Conservation (phyloP, 2,113 vertebrate genomes). For the Cheilinus undulatus region DNA sequence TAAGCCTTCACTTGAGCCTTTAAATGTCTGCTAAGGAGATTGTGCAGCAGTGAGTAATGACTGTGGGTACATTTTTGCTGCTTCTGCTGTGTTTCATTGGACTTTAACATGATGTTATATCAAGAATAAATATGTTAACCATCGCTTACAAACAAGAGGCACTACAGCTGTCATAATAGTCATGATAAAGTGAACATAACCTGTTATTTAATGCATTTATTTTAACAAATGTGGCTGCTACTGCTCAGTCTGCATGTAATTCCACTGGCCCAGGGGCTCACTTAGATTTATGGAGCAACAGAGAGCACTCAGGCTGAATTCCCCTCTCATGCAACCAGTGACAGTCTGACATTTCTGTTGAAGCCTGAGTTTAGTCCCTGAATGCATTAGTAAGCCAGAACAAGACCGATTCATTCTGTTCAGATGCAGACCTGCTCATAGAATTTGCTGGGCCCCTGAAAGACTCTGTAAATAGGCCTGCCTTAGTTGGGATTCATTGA, state of each 20-base stretch:
- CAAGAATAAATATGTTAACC: not conserved
- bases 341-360: constrained; percentile 1
- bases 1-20: constrained; percentile 35
- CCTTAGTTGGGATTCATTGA: too few relatives aligned
- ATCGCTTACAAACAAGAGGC: not conserved
- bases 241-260: not conserved
- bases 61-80: not conserved
- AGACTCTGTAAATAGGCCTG: too few relatives aligned
- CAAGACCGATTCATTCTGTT: not conserved
- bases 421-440: too few relatives aligned
- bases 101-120: constrained; percentile 2
- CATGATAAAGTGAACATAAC: not conserved
- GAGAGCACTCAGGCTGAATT: constrained; percentile 9
- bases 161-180: not conserved
- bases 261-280: not conserved
- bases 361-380: not conserved
- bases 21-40: constrained; percentile 37
- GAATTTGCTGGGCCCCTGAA: too few relatives aligned
- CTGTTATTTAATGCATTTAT: not conserved
- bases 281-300: constrained; percentile 9
- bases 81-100: not conserved
- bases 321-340: not conserved
- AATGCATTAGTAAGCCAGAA: not conserved
- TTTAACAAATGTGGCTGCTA: not conserved
- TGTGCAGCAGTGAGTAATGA: constrained; percentile 5